phyloP scores from a whole-genome alignment of 2,113 vertebrate genomes.

The Dipodomys merriami region DNA sequence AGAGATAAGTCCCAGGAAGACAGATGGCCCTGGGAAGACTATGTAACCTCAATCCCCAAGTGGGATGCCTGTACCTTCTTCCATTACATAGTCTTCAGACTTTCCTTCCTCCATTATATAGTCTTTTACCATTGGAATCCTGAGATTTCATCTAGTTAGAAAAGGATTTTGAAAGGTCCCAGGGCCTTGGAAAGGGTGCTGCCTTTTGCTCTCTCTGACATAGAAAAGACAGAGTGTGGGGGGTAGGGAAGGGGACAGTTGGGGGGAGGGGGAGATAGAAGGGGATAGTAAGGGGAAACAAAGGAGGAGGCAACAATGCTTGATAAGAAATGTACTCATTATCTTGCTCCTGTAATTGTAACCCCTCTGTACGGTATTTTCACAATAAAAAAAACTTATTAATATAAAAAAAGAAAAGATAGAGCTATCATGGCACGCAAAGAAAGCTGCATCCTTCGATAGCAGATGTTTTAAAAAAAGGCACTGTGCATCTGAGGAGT shows the following conservation, averaged over 20 bases:
- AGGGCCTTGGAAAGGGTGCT: background rate
- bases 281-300: no score
- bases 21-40: accelerated
- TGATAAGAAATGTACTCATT: no score
- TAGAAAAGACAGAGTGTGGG: background rate
- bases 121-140: background rate
- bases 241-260: no score
- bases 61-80: background rate
- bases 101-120: background rate
- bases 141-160: background rate
- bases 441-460: background rate
- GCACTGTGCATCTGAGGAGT: background rate
- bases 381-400: no score
- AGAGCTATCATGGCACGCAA: background rate
- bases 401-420: background rate
- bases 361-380: no score
- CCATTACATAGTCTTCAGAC: background rate
- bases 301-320: no score
- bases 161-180: background rate
- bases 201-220: background rate
- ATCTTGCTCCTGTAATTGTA: no score
- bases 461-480: background rate
- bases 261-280: no score
- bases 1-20: background rate
- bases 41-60: accelerated